Percentiles rank a stretch among this genome's conserved stretches.
These are phyloP conservation scores for Eufriesea mexicana DNA, from an alignment of 1,140 invertebrate species.

Conservation along the genomic window DNA sequence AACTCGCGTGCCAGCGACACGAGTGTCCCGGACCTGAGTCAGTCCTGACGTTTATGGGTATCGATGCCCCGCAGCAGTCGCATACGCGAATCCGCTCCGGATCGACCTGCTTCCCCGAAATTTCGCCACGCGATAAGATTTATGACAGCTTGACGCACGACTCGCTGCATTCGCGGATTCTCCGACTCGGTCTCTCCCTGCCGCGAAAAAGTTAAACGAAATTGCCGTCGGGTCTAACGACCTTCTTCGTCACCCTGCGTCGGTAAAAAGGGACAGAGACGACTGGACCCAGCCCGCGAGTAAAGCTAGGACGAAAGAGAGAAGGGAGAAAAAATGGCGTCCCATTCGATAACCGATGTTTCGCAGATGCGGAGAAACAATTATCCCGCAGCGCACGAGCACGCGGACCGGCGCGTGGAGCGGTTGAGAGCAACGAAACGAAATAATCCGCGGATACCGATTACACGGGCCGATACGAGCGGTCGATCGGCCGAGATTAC, in stretches of 20 bases:
- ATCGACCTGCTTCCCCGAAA: neutral
- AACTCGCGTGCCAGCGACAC: conserved; percentile 4
- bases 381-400: neutral
- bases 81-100: neutral
- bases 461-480: conserved; percentile 9
- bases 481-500: conserved; percentile 4
- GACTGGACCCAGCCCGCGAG: too few species aligned
- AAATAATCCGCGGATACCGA: conserved; percentile 25
- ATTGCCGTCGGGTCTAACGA: too few species aligned
- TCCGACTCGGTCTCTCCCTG: too few species aligned
- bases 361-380: conserved; percentile 1
- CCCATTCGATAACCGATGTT: neutral
- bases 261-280: too few species aligned
- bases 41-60: neutral
- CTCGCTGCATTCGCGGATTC: too few species aligned
- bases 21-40: neutral
- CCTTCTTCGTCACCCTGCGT: too few species aligned
- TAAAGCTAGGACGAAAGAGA: too few species aligned
- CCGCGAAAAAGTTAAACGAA: too few species aligned
- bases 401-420: neutral
- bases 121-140: neutral
- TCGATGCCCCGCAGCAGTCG: neutral
- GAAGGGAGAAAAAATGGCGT: neutral
- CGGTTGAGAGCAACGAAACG: conserved; percentile 19
- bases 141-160: too few species aligned